Base-by-base conservation (phyloP, 92 coral and sea anemone species). In the Nematostella vectensis region DNA sequence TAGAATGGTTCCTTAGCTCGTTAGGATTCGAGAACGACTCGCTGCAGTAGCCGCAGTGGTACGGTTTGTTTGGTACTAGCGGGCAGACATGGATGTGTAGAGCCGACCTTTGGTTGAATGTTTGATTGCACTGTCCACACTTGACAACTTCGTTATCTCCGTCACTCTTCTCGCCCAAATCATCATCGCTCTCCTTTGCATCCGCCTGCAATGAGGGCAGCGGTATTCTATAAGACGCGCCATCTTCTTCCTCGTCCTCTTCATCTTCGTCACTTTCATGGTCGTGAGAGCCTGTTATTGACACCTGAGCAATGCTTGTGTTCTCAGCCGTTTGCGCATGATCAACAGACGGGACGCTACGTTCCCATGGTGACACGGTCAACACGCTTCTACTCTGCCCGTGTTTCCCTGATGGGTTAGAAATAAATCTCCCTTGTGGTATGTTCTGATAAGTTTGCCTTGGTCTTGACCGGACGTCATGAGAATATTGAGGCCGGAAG, bases 41-140 rank as follows among this genome's bases (percentile, higher is more conserved):
- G 37, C 76, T 48, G 59, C 99, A 93, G 49, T 93, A 96, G 31
- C 96, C 99, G 55, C 99, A 93, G 72, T 93, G 88, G 60, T 62
- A 93, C 29, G 99, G 99, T 39, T 79, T 82, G 23, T 69, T 63
- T 0, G 99, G 87, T 15, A 67, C 72, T 31, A 64, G 71, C 0
- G 94, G 88, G 50, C 99, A 93, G 43, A 87, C 94, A 51, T 93
- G 99, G 26, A 93, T 78, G 42, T 83, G 83, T 47, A 93, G 58
- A 27, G 78, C 80, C 12, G 94, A 77, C 53, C 99, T 75, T 78
- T 93, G 99, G 19, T 82, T 75, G 31, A 93, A 93, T 1, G 96
- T 70, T 58, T 78, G 83, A 27, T 73, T 77, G 56, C 99, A 93
- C 62, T 93, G 99, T 26, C 77, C 84, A 31, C 99, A 93, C 61